Evolutionary conservation across 2,888 invertebrate species (phyloP), one percentile per base, ranked within the genome.

Genomic region (Nebria salina): DNA sequence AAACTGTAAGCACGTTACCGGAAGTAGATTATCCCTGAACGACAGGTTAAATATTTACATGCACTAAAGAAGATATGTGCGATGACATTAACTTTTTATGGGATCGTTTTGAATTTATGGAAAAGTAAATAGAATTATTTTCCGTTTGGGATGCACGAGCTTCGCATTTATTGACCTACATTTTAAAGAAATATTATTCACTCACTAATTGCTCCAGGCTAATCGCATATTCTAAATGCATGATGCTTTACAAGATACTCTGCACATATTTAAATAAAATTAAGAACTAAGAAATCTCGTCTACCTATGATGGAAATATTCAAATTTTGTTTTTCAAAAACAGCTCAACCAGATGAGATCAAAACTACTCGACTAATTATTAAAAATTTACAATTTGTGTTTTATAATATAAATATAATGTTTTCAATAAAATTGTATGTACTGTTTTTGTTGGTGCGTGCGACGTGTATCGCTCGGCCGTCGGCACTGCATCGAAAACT

Each of bases 31-130:
- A 70, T 20, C 70, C 70, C 9, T 25, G 68, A 68, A 68, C 13
- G 68, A 68, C 68, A 68, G 68, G 25, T 68, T 68, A 68, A 68
- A 68, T 68, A 68, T 68, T 68, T 25, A 68, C 68, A 25, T 68
- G 54, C 54, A 54, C 54, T 54, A 54, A 54, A 54, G 54, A 54
- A 54, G 54, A 54, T 54, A 54, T 54, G 54, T 54, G 54, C 54
- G 54, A 54, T 54, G 54, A 54, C 54, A 54, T 54, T 54, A 54
- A 54, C 54, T 54, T 54, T 54, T 54, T 54, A 54, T 54, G 54
- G 54, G 7, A 54, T 54, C 54, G 54, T 54, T 54, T 54, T 54
- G 54, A 54, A 54, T 54, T 54, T 54, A 54, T 54, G 54, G 6
- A 54, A 54, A 4, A 54, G 54, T 54, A 54, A 54, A 54, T 54